phyloP scores from a whole-genome alignment of 2,888 invertebrate genomes.

The Netelia virgata region DNA sequence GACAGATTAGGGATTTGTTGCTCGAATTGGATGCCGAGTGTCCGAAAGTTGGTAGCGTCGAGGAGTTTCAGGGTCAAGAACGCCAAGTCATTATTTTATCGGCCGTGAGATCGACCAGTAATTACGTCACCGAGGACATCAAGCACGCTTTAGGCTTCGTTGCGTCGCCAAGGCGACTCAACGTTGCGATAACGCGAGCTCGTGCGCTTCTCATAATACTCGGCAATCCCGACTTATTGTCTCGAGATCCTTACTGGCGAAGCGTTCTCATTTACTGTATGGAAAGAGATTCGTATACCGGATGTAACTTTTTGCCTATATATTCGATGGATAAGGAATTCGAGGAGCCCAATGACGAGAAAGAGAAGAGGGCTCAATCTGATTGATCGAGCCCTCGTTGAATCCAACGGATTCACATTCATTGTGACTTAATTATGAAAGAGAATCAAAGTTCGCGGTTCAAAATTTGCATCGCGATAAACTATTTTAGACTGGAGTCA shows the following conservation, averaged over 20 bases:
- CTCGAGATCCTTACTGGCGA: conserved; percentile 89
- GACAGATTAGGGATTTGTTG: conserved; percentile 87
- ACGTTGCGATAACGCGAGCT: conserved; percentile 95
- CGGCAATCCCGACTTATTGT: conserved; percentile 92
- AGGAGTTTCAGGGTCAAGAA: conserved; percentile 95
- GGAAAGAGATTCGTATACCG: conserved; percentile 88
- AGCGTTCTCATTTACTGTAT: conserved; percentile 88
- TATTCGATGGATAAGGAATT: conserved; percentile 46
- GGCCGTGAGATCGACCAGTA: conserved; percentile 87
- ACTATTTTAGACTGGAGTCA: not conserved
- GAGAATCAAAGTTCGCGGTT: not conserved
- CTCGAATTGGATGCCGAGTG: conserved; percentile 85
- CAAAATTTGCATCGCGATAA: not conserved
- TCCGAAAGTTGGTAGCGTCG: conserved; percentile 92
- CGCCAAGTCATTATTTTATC: conserved; percentile 90
- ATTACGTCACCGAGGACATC: conserved; percentile 84
- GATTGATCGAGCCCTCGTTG: too few relatives aligned
- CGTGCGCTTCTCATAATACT: conserved; percentile 92
- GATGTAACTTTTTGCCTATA: conserved; percentile 87
- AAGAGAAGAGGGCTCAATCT: conserved; percentile 20
- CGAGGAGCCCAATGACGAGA: conserved; percentile 38
- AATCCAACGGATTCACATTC: not conserved
- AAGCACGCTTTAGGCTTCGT: conserved; percentile 90
- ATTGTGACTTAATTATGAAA: not conserved
- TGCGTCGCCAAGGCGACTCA: conserved; percentile 91